These are phyloP conservation scores for Gambelia wislizenii DNA, from an alignment of 2,797 vertebrate species.

Conservation along the genomic window DNA sequence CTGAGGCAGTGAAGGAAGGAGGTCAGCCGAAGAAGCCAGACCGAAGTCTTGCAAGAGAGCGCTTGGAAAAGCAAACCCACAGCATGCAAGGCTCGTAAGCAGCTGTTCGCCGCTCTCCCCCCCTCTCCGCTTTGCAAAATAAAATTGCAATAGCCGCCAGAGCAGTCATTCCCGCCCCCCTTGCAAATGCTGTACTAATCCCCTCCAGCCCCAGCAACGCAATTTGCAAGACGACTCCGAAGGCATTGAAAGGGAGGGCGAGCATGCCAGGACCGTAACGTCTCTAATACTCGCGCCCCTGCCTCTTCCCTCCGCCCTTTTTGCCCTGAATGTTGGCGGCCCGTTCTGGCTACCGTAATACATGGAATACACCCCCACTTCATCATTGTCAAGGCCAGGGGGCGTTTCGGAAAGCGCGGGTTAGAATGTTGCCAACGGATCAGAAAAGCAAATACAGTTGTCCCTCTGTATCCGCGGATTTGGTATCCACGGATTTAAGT, in stretches of 20 bases:
- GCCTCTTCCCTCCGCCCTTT: not conserved
- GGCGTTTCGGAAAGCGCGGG: too few relatives aligned
- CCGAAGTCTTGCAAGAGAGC: not conserved
- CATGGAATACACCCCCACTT: not conserved
- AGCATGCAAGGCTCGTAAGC: constrained; percentile 23
- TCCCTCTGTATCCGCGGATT: too few relatives aligned
- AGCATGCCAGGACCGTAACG: not conserved
- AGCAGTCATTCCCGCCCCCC: too few relatives aligned
- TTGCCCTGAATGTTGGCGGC: too few relatives aligned
- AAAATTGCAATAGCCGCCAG: not conserved
- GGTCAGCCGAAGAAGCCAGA: not conserved
- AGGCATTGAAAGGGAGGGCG: not conserved
- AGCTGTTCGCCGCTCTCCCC: not conserved
- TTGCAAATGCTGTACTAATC: too few relatives aligned
- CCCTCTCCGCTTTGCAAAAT: not conserved
- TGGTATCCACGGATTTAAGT: too few relatives aligned
- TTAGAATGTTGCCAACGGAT: too few relatives aligned
- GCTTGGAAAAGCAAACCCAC: not conserved
- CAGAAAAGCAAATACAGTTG: too few relatives aligned
- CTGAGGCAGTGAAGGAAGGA: not conserved
- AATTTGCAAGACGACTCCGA: not conserved
- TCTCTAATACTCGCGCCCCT: not conserved
- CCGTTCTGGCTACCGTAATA: not conserved
- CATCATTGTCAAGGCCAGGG: too few relatives aligned
- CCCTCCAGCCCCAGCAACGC: not conserved